Conservation (phyloP, 2,888 invertebrate genomes). For the Drosophila yooni region DNA sequence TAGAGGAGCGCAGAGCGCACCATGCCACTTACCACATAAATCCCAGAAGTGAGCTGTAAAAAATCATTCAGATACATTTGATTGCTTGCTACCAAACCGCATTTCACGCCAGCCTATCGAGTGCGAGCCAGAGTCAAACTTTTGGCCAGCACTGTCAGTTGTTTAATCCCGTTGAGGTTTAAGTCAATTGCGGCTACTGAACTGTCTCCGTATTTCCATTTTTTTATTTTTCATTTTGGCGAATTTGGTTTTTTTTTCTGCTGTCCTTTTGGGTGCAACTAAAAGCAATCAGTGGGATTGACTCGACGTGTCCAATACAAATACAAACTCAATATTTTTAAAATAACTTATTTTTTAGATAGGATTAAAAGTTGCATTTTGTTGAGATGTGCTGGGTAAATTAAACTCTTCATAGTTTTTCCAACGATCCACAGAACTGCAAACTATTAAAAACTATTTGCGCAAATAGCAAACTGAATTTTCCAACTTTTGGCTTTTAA, state of each 20-base stretch:
- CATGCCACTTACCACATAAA: not conserved
- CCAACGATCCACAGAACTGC: not conserved
- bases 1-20: not conserved
- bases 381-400: not conserved
- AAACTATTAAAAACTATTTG: not conserved
- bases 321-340: not conserved
- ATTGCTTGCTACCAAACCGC: slow-evolving; percentile 13
- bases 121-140: slow-evolving; percentile 46
- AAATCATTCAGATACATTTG: slow-evolving; percentile 21
- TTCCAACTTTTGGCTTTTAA: not conserved
- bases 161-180: slow-evolving; percentile 38
- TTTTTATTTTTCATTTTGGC: slow-evolving; percentile 6
- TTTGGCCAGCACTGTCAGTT: slow-evolving; percentile 45
- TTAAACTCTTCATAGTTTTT: not conserved
- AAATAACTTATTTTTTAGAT: not conserved
- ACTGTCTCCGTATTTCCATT: slow-evolving; percentile 12
- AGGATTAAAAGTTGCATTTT: not conserved
- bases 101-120: slow-evolving; percentile 17
- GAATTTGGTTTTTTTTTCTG: slow-evolving; percentile 1
- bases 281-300: slow-evolving; percentile 40
- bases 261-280: slow-evolving; percentile 20
- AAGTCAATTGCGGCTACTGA: slow-evolving; percentile 36
- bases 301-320: slow-evolving; percentile 7
- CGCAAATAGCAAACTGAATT: not conserved
- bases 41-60: slow-evolving; percentile 26